Percentiles rank a stretch among this genome's conserved stretches.
These are phyloP conservation scores for Plectrocnemia conspersa DNA, from an alignment of 1,140 invertebrate genomes.

Conservation along the genomic window DNA sequence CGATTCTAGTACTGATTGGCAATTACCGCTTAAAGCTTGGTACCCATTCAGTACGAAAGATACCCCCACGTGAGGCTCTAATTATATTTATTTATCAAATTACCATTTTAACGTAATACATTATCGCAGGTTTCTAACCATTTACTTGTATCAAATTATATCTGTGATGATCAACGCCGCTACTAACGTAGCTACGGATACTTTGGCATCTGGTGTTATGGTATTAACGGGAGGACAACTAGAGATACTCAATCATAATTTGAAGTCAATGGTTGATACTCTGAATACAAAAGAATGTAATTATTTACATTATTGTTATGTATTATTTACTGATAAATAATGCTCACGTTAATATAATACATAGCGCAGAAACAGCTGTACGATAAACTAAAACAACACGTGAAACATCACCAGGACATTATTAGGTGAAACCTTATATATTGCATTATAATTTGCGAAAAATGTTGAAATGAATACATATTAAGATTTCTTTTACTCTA, in stretches of 20 bases:
- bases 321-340: too few species aligned
- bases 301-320: too few species aligned
- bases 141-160: slow-evolving; percentile 33
- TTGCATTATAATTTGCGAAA: too few species aligned
- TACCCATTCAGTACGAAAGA: slow-evolving; percentile 34
- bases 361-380: neutral
- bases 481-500: slow-evolving; percentile 29
- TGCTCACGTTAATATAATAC: too few species aligned
- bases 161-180: slow-evolving; percentile 26
- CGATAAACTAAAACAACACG: slow-evolving; percentile 21
- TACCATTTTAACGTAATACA: too few species aligned
- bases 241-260: slow-evolving; percentile 24
- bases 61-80: slow-evolving; percentile 20
- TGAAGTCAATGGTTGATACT: too few species aligned
- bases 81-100: neutral
- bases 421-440: too few species aligned
- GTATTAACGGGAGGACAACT: slow-evolving; percentile 26
- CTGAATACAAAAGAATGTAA: too few species aligned
- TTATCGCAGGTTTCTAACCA: too few species aligned
- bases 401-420: slow-evolving; percentile 33
- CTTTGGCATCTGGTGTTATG: slow-evolving; percentile 27
- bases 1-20: slow-evolving; percentile 11
- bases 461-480: too few species aligned
- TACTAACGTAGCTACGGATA: slow-evolving; percentile 28
- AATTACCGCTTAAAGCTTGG: slow-evolving; percentile 34